Percentiles rank a stretch among this genome's conserved stretches.
phyloP scores from a whole-genome alignment of 2,888 invertebrate species.

The Drosophila birchii region DNA sequence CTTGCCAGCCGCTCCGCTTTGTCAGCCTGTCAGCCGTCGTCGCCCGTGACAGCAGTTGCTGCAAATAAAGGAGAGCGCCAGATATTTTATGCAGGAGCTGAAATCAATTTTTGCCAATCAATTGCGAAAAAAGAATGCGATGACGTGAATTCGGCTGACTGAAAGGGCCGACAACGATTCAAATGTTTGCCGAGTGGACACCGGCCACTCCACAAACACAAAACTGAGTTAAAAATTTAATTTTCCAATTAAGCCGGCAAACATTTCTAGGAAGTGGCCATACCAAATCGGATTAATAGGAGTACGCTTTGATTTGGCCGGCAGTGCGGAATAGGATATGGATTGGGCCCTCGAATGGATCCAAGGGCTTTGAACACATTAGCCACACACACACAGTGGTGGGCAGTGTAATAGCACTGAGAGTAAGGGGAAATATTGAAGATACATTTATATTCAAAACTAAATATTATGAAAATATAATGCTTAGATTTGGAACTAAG shows the following conservation, averaged over 20 bases:
- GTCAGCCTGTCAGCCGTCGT: conserved; percentile 53
- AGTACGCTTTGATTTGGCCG: conserved; percentile 32
- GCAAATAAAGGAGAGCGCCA: conserved; percentile 63
- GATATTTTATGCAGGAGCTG: conserved; percentile 76
- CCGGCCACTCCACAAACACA: conserved; percentile 35
- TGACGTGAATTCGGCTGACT: conserved; percentile 37
- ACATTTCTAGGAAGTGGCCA: conserved; percentile 42
- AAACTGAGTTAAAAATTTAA: conserved; percentile 72
- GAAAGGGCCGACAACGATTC: conserved; percentile 33
- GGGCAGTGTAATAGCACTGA: background rate
- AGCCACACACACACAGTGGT: too few species aligned
- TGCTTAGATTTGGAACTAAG: too few species aligned
- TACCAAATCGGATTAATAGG: conserved; percentile 52
- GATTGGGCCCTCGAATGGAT: conserved; percentile 2
- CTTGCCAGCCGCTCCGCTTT: conserved; percentile 37
- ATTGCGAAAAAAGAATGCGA: conserved; percentile 64
- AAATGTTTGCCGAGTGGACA: conserved; percentile 58
- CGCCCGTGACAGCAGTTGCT: conserved; percentile 59
- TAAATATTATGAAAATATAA: too few species aligned
- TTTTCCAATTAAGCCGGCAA: conserved; percentile 72
- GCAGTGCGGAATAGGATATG: conserved; percentile 8
- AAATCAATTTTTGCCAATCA: conserved; percentile 79
- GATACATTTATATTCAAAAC: too few species aligned
- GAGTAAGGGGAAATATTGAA: background rate
- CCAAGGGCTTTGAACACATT: background rate